Base-by-base conservation (phyloP, 1,140 invertebrate genomes). In the Atta cephalotes region DNA sequence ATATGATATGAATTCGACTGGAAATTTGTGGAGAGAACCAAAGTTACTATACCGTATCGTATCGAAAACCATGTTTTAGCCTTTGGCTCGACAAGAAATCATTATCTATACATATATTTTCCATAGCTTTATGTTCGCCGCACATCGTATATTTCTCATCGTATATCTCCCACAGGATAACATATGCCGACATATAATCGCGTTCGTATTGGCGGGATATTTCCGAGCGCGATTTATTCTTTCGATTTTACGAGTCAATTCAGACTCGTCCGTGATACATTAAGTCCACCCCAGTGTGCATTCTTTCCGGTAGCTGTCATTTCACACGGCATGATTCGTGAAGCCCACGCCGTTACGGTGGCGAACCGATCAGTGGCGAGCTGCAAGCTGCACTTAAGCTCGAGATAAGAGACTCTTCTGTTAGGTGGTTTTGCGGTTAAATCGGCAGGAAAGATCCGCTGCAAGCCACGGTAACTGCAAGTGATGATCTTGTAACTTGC, bases 381-480 rank as follows among this genome's bases (percentile, higher is more conserved):
- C 12, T 49, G 39, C 68, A 49, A 80, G 66, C 53, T 66, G 51
- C 56, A 87, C 51, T 85, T 85, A 88, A 85, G 68, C 81, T 80
- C 77, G 78, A 81, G 56, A 78, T 65, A 81, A 82, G 85, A 70
- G 89, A 58, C 58, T 74, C 78, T 65, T 70, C 80, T 49, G 72
- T 10, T 35, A 86, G 88, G 79, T 35, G 80, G 86, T 90, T 89
- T 90, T 66, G 89, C 85, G 74, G 89, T 90, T 87, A 82, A 89
- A 82, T 90, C 68, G 62, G 62, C 28, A 31, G 18, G 39, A 25
- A 80, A 14, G 70, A 62, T 39, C 21, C 71, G 74, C 71, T 77
- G 25, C 60, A 4, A 53, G 68, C 5, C 49, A 63, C 79, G 68
- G 16, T 62, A 56, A 60, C 49, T 39, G 58, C 66, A 66, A 87